These are phyloP conservation scores for Myanophis thanlyinensis DNA, from an alignment of 2,113 vertebrate species.

Conservation along the genomic window DNA sequence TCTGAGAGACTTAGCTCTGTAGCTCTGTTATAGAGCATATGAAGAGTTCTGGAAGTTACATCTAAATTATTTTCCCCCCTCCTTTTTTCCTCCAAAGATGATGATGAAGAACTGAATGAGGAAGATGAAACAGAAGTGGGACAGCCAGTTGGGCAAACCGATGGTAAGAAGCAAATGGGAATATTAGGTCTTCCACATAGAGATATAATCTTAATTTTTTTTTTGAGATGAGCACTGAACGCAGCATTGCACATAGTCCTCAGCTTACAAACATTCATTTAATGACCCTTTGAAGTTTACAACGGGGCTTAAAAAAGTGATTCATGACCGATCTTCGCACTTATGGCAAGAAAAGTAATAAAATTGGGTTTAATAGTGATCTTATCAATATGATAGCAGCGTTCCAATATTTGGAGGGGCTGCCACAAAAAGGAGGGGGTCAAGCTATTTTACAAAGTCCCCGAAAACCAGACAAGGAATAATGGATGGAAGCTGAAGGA, in stretches of 20 bases:
- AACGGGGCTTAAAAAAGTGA: background rate
- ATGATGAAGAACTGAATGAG: slow-evolving; percentile 64
- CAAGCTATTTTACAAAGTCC: no score
- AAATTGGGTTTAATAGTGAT: background rate
- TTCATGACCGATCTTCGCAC: background rate
- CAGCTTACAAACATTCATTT: background rate
- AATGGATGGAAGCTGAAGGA: no score
- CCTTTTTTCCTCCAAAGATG: background rate
- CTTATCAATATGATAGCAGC: no score
- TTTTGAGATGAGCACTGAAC: background rate
- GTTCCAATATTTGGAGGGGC: no score
- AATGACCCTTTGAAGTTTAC: background rate
- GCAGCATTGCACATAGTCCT: background rate
- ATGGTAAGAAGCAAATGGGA: slow-evolving; percentile 52
- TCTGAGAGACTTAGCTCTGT: background rate
- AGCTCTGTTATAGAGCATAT: background rate
- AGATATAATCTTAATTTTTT: background rate
- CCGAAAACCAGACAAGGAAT: no score
- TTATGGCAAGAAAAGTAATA: background rate
- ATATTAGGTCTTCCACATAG: background rate
- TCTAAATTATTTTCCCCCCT: background rate
- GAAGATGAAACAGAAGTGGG: slow-evolving; percentile 57
- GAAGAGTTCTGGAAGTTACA: background rate
- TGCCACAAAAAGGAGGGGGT: no score
- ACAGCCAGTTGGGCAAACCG: slow-evolving; percentile 50